phyloP scores from a whole-genome alignment of 2,888 invertebrate genomes.

The Acholoe squamosa region DNA sequence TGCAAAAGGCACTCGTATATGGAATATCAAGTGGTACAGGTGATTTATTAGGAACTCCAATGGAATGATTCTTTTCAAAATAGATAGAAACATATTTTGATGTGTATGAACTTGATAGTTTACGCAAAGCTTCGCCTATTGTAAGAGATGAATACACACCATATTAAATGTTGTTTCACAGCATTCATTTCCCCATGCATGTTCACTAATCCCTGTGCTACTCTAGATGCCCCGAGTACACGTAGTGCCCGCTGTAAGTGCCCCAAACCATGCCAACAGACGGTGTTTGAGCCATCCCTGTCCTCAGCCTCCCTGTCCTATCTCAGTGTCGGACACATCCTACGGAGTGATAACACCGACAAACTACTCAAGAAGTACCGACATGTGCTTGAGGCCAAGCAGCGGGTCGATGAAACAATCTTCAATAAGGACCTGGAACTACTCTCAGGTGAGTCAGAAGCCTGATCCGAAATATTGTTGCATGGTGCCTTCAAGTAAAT shows the following conservation, averaged over 20 bases:
- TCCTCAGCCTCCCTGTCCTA: constrained; percentile 71
- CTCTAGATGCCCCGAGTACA: constrained; percentile 15
- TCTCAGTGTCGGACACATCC: constrained; percentile 68
- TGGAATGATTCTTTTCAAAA: too few relatives aligned
- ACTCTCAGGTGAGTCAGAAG: constrained; percentile 11
- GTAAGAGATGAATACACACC: not conserved
- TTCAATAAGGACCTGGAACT: constrained; percentile 66
- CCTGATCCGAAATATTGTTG: too few relatives aligned
- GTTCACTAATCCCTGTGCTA: too few relatives aligned
- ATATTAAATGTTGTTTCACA: too few relatives aligned
- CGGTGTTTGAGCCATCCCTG: constrained; percentile 70
- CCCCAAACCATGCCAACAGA: constrained; percentile 72
- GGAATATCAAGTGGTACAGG: too few relatives aligned
- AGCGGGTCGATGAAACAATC: constrained; percentile 64
- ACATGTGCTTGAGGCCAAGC: constrained; percentile 65
- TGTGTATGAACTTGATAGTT: too few relatives aligned
- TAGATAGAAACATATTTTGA: too few relatives aligned
- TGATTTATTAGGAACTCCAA: too few relatives aligned
- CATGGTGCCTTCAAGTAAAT: too few relatives aligned
- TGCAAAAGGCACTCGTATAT: too few relatives aligned
- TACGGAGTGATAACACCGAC: constrained; percentile 62
- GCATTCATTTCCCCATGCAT: too few relatives aligned
- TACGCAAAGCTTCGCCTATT: not conserved
- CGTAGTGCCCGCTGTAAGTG: constrained; percentile 66
- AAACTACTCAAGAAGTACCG: constrained; percentile 64